A percentile compares a stretch with the other conserved stretches of the same genome.
phyloP scores from a whole-genome alignment of 2,113 vertebrate species.

The western clawed frog (Xenopus tropicalis) region UCB_Xtro_10.0 CM004450.2:61881501-61882000 shows the following conservation, averaged over 20 bases:
- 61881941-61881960: too few species aligned
- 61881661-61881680: slow-evolving; percentile 1
- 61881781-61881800: too few species aligned
- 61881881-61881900: too few species aligned
- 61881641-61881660: neutral
- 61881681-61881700: slow-evolving; percentile 6
- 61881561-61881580: slow-evolving; percentile 18
- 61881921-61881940: too few species aligned
- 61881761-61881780: slow-evolving; percentile 8
- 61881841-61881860: slow-evolving; percentile 5
- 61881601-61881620: slow-evolving; percentile 10
- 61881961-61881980: too few species aligned
- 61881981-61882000: too few species aligned
- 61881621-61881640: neutral
- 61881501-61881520: slow-evolving; percentile 12
- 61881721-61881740: slow-evolving; percentile 23
- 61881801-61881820: too few species aligned
- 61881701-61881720: slow-evolving; percentile 18
- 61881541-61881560: slow-evolving; percentile 36
- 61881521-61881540: slow-evolving; percentile 20
- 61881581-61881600: slow-evolving; percentile 28
- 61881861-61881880: slow-evolving; percentile 1
- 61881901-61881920: too few species aligned
- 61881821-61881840: neutral
- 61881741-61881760: slow-evolving; percentile 27